A percentile compares a stretch with the other conserved stretches of the same genome.
Evolutionary conservation across 1,140 invertebrate species (phyloP).

Genomic region (Pissodes strobi): DNA sequence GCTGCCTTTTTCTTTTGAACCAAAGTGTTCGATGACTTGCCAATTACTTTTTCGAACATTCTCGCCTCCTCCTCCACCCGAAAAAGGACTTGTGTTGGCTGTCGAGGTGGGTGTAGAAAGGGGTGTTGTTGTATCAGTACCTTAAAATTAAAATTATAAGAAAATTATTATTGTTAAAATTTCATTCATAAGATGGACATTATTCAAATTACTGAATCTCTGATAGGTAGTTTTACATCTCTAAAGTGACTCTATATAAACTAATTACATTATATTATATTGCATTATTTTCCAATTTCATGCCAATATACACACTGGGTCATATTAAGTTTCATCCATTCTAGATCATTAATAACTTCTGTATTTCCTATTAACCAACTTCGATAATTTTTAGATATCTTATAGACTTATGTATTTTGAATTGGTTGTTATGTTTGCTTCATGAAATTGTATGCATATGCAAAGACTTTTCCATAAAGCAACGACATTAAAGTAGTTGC

Average conservation of each 20-base stretch:
- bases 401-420: too few relatives aligned
- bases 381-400: too few relatives aligned
- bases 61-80: slow-evolving; percentile 55
- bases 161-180: neutral
- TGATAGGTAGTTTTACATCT: neutral
- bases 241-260: neutral
- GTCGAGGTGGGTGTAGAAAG: slow-evolving; percentile 56
- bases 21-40: slow-evolving; percentile 84
- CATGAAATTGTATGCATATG: too few relatives aligned
- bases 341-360: too few relatives aligned
- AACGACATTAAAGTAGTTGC: too few relatives aligned
- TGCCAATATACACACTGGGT: neutral
- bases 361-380: too few relatives aligned
- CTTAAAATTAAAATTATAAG: slow-evolving; percentile 32
- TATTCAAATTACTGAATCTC: neutral
- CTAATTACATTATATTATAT: neutral
- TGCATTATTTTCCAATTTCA: neutral
- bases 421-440: too few relatives aligned
- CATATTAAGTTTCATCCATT: too few relatives aligned
- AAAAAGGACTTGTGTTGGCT: slow-evolving; percentile 54
- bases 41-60: slow-evolving; percentile 77
- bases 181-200: neutral
- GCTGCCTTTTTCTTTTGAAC: slow-evolving; percentile 58
- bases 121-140: slow-evolving; percentile 51
- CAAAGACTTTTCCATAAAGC: too few relatives aligned